Evolutionary conservation across 2,888 invertebrate genomes (phyloP).

Genomic region (Caenorhabditis sp.): DNA sequence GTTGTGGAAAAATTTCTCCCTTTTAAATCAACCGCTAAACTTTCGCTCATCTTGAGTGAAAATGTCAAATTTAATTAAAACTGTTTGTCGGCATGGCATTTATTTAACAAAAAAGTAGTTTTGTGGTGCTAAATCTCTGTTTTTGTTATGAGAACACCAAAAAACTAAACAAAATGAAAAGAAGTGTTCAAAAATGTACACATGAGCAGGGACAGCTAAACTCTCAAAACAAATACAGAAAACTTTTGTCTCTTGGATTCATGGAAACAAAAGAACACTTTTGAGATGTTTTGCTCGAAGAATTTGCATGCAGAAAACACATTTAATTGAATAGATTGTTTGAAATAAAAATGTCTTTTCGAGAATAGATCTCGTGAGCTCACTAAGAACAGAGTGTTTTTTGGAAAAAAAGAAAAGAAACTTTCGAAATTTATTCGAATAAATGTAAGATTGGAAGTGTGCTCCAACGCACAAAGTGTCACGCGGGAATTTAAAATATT

Average conservation of each 20-base stretch:
- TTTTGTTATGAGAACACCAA: not conserved
- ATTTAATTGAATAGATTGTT: not conserved
- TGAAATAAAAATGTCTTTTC: not conserved
- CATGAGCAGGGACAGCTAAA: not conserved
- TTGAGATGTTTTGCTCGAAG: not conserved
- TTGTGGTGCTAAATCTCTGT: not conserved
- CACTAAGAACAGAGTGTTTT: not conserved
- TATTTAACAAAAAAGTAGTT: not conserved
- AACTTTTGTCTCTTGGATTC: not conserved
- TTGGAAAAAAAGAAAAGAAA: not conserved
- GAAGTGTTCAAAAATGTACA: not conserved
- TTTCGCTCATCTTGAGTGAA: constrained; percentile 1
- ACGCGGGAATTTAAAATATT: not conserved
- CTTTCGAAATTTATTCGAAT: not conserved
- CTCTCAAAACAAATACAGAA: not conserved
- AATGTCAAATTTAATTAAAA: constrained; percentile 1
- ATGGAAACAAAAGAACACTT: not conserved
- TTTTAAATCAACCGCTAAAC: not conserved
- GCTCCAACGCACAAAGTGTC: not conserved
- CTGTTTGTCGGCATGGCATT: not conserved
- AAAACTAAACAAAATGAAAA: not conserved
- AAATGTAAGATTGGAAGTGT: not conserved
- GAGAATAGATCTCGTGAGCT: not conserved
- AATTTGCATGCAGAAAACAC: not conserved
- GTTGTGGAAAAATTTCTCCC: not conserved